phyloP scores from a whole-genome alignment of 2,113 vertebrate species.

The Etia nguti region DNA sequence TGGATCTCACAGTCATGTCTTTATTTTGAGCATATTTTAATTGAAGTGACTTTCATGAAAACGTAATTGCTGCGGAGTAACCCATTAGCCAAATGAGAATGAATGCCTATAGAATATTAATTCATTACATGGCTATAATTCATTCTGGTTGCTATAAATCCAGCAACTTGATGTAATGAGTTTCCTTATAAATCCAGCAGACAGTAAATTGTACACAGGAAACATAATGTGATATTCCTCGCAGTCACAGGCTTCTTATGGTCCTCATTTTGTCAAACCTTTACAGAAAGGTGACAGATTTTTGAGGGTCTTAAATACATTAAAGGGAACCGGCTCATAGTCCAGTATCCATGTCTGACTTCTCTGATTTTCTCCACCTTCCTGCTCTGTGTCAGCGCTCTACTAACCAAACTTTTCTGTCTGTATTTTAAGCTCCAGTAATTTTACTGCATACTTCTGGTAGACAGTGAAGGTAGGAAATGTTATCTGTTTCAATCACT shows the following conservation, averaged over 20 bases:
- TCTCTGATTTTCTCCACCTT: not conserved
- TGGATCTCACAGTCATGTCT: slow-evolving; percentile 34
- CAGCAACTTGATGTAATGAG: not conserved
- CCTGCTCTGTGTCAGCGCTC: not conserved
- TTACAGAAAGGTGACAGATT: not conserved
- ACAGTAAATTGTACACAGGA: slow-evolving; percentile 4
- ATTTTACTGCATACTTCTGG: not conserved
- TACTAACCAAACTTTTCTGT: not conserved
- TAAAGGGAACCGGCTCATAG: not conserved
- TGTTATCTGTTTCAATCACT: not conserved
- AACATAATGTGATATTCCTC: not conserved
- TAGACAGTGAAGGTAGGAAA: not conserved
- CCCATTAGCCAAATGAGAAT: slow-evolving; percentile 53
- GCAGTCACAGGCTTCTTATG: not conserved
- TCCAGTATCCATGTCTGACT: not conserved
- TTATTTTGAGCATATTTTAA: slow-evolving; percentile 55
- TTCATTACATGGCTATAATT: slow-evolving; percentile 23
- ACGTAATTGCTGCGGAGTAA: slow-evolving; percentile 42
- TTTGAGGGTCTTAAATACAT: not conserved
- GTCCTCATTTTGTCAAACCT: not conserved
- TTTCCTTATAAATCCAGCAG: slow-evolving; percentile 2
- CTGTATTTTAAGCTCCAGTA: not conserved
- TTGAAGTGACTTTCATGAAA: slow-evolving; percentile 67
- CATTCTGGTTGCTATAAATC: not conserved
- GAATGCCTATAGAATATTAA: slow-evolving; percentile 44